phyloP scores from a whole-genome alignment of 2,113 vertebrate genomes.

The Nesogale talazaci region DNA sequence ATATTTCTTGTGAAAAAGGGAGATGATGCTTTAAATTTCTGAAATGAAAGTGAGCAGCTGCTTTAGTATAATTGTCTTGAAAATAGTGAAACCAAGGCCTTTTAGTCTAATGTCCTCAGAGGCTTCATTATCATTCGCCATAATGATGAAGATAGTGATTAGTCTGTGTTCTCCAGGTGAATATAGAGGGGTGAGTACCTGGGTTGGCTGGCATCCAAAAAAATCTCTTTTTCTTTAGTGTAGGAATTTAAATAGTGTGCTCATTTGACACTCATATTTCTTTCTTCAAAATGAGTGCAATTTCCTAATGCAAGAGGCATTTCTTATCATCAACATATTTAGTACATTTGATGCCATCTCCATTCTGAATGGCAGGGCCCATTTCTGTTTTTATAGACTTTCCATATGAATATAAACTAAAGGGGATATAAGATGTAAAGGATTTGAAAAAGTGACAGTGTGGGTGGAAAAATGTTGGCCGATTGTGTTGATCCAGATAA shows the following conservation, averaged over 20 bases:
- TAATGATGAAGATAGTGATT: background rate
- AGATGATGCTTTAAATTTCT: conserved; percentile 40
- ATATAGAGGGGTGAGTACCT: background rate
- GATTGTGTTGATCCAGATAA: too few relatives aligned
- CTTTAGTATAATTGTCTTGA: conserved; percentile 50
- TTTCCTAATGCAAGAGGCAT: background rate
- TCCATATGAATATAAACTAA: background rate
- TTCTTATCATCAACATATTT: background rate
- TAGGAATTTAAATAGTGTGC: background rate
- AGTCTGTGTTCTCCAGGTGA: background rate
- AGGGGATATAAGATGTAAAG: background rate
- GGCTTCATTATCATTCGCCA: conserved; percentile 13
- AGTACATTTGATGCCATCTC: background rate
- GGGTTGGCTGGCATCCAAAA: conserved; percentile 4
- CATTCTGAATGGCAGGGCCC: background rate
- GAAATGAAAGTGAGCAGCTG: conserved; percentile 52
- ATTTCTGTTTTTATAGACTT: background rate
- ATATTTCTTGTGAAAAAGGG: background rate
- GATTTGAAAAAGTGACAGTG: background rate
- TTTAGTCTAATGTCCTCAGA: conserved; percentile 45
- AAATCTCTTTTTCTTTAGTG: background rate
- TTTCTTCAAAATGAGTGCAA: background rate
- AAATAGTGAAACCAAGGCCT: background rate
- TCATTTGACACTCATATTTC: background rate
- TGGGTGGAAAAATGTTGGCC: background rate